phyloP scores from a whole-genome alignment of 2,113 vertebrate species.

The Lontra canadensis region DNA sequence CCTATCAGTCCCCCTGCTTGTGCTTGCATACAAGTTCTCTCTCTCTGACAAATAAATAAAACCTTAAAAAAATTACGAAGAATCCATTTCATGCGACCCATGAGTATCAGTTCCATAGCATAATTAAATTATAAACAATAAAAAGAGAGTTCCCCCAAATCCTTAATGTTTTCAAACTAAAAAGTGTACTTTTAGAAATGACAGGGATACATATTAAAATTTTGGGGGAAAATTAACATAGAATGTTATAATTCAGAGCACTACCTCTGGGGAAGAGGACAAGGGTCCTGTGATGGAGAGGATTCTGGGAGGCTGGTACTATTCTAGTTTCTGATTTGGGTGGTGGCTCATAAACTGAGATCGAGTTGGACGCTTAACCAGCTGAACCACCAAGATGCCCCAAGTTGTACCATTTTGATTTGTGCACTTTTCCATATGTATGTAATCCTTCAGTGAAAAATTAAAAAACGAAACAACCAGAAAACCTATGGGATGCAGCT shows the following conservation, averaged over 20 bases:
- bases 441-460: not conserved
- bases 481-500: not conserved
- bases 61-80: not conserved
- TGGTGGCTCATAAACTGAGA: not conserved
- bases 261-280: not conserved
- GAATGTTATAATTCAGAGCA: not conserved
- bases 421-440: not conserved
- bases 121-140: not conserved
- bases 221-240: not conserved
- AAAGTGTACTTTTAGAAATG: not conserved
- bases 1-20: too few species aligned
- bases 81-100: not conserved
- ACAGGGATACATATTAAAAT: not conserved
- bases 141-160: not conserved
- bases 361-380: not conserved
- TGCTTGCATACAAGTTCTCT: not conserved
- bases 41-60: not conserved
- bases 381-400: not conserved
- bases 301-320: not conserved
- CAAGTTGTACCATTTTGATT: not conserved
- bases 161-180: conserved; percentile 23
- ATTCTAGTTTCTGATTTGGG: not conserved
- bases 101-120: not conserved
- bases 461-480: not conserved
- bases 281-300: not conserved